phyloP scores from a whole-genome alignment of 2,113 vertebrate genomes.

The Cebidichthys violaceus region DNA sequence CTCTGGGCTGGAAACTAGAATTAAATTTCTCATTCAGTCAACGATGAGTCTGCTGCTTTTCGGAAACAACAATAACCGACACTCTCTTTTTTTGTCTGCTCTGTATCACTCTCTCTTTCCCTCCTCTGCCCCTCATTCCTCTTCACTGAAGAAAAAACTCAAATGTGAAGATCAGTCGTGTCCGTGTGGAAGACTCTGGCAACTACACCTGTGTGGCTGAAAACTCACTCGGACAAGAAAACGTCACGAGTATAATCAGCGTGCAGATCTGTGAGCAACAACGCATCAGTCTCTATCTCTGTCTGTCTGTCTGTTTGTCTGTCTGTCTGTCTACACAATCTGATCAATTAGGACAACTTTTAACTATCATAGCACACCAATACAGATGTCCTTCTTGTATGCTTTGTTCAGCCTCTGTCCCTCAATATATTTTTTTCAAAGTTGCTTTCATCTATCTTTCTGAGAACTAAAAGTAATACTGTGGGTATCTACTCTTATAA shows the following conservation, averaged over 20 bases:
- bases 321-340: not conserved
- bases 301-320: not conserved
- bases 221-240: conserved; percentile 94
- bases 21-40: conserved; percentile 5
- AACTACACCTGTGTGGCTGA: conserved; percentile 97
- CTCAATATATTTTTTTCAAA: not conserved
- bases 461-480: not conserved
- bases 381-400: not conserved
- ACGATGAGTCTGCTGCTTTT: conserved; percentile 20
- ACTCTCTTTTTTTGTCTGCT: conserved; percentile 20
- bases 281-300: conserved; percentile 7
- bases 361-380: not conserved
- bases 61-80: conserved; percentile 28
- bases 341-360: not conserved
- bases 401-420: not conserved
- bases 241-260: conserved; percentile 89
- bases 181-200: conserved; percentile 93
- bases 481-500: not conserved
- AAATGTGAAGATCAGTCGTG: conserved; percentile 95
- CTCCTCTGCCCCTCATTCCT: not conserved
- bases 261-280: conserved; percentile 93
- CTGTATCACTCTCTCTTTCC: conserved; percentile 4
- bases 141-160: conserved; percentile 92
- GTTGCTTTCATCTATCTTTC: not conserved
- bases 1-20: conserved; percentile 1